Evolutionary conservation across 2,888 invertebrate species (phyloP).

Genomic region (Drosophila conformis): DNA sequence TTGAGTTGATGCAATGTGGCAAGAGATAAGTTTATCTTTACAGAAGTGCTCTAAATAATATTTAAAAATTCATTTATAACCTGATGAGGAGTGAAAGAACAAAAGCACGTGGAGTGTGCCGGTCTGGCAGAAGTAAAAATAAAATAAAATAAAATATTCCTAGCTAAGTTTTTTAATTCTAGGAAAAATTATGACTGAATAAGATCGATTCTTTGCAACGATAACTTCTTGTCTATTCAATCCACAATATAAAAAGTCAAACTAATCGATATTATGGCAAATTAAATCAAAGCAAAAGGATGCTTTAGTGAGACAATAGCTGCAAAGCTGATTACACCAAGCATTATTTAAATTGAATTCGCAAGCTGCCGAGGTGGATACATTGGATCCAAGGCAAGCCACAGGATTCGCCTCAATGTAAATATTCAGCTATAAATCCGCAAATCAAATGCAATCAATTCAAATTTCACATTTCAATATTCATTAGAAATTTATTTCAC

Average conservation of each 20-base stretch:
- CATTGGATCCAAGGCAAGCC: slow-evolving; percentile 13
- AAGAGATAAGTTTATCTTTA: not conserved
- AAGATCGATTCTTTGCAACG: not conserved
- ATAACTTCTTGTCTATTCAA: not conserved
- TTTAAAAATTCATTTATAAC: not conserved
- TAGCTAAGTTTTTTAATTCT: not conserved
- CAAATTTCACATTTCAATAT: slow-evolving; percentile 79
- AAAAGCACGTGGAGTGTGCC: not conserved
- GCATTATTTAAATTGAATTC: slow-evolving; percentile 38
- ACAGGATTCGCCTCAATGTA: slow-evolving; percentile 50
- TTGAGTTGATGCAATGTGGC: not conserved
- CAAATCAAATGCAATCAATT: slow-evolving; percentile 78
- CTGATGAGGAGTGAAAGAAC: not conserved
- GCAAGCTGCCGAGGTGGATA: not conserved
- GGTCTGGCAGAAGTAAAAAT: not conserved
- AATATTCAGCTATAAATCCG: slow-evolving; percentile 70
- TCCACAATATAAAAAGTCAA: not conserved
- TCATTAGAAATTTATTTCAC: slow-evolving; percentile 77
- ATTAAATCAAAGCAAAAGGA: not conserved
- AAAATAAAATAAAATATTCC: not conserved
- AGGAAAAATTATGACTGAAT: not conserved
- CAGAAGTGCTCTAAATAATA: not conserved
- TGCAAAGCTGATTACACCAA: slow-evolving; percentile 25
- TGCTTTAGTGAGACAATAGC: slow-evolving; percentile 8
- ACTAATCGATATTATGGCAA: not conserved